Evolutionary conservation across 2,888 invertebrate genomes (phyloP), one percentile per base, ranked within the genome.

Genomic region (Xylota sylvarum): DNA sequence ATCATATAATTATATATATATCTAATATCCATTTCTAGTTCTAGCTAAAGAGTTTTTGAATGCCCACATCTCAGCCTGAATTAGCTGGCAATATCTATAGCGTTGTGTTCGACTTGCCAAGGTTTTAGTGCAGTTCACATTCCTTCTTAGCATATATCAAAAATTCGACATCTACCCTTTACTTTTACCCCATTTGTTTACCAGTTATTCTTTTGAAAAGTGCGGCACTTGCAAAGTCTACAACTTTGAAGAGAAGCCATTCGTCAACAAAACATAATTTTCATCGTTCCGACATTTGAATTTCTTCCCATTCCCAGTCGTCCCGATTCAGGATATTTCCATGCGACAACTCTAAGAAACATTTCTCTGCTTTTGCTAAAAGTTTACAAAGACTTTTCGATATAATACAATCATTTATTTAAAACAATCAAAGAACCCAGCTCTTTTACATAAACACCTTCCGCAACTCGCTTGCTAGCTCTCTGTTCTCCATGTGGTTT

Each of bases 371-470:
- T 35, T 52, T 60, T 37, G 5, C 19, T 27, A 17, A 10, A 56
- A 77, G 48, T 60, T 58, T 58, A 65, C 43, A 52, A 81, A 65
- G 48, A 48, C 7, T 5, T 58, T 60, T 60, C 50, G 17, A 27
- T 37, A 62, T 14, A 43, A 40, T 55, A 69, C 69, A 69, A 69
- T 70, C 43, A 50, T 46, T 76, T 81, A 46, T 35, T 17, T 43
- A 32, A 17, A 17, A 48, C 80, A 81, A 76, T 69, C 52, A 52
- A 52, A 64, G 64, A 80, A 43, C 30, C 55, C 43, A 64, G 19
- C n/a, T 30, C 40, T 10, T 77, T 77, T 67, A 69, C 60, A 77
- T 77, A 77, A 77, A 67, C 77, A 85, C 64, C 43, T 52, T 32
- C 32, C 19, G 5, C 30, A 40, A 55, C 17, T 58, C 9, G 69